Conservation (phyloP, 2,113 vertebrate species). For the Mellivora capensis region DNA sequence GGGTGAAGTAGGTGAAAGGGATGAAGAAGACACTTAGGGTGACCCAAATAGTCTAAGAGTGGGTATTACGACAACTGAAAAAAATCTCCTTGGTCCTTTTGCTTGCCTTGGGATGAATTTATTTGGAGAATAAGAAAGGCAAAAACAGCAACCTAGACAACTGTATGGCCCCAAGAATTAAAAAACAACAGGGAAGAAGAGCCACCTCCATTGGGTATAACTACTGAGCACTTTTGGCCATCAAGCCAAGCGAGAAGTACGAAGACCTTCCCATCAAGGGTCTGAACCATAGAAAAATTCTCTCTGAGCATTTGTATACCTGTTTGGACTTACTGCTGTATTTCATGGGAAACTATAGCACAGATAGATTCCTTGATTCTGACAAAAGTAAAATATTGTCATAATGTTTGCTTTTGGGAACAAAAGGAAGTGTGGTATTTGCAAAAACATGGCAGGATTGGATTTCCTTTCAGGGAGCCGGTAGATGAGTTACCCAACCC, state of each 20-base stretch:
- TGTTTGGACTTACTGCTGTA: not conserved
- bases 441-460: not conserved
- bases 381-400: not conserved
- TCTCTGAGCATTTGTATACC: not conserved
- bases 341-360: not conserved
- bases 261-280: not conserved
- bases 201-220: not conserved
- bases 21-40: not conserved
- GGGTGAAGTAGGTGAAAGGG: not conserved
- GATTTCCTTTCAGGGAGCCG: not conserved
- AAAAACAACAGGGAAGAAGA: not conserved
- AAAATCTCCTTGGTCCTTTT: conserved; percentile 30
- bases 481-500: not conserved
- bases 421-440: not conserved
- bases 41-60: not conserved
- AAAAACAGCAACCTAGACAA: not conserved
- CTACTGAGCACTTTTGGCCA: not conserved
- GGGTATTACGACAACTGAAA: not conserved
- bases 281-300: not conserved
- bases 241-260: not conserved
- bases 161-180: not conserved
- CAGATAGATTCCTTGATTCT: not conserved
- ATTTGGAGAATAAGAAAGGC: not conserved
- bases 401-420: not conserved
- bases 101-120: not conserved